Conservation (phyloP, 2,888 invertebrate species). For the Hyposoter didymator region DNA sequence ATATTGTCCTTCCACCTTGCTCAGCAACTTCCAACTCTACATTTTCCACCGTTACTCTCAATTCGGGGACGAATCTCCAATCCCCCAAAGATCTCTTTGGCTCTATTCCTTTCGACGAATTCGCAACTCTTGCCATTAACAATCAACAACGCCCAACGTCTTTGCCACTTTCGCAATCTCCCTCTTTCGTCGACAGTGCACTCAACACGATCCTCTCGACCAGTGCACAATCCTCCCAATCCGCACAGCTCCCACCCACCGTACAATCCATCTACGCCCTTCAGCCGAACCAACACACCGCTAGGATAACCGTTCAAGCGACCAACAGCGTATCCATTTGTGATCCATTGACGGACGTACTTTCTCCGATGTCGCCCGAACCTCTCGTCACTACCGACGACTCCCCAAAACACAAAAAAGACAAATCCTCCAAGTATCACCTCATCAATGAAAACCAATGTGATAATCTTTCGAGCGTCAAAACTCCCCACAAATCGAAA, state of each 20-base stretch:
- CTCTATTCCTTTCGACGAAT: conserved; percentile 82
- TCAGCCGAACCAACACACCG: conserved; percentile 73
- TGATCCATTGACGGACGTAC: conserved; percentile 71
- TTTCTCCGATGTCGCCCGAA: conserved; percentile 79
- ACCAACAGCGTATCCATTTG: conserved; percentile 75
- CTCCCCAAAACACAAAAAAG: conserved; percentile 81
- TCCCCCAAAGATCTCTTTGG: conserved; percentile 81
- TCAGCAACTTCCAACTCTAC: conserved; percentile 71
- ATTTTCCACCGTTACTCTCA: conserved; percentile 79
- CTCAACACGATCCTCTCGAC: conserved; percentile 72
- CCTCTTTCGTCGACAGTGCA: conserved; percentile 76
- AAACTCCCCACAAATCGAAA: conserved; percentile 78
- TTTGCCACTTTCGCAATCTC: conserved; percentile 78
- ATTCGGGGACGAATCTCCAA: conserved; percentile 72
- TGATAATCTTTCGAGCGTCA: conserved; percentile 80
- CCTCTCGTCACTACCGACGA: conserved; percentile 76
- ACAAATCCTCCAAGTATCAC: conserved; percentile 85
- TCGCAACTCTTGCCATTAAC: conserved; percentile 76
- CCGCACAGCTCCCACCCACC: conserved; percentile 59
- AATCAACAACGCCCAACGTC: conserved; percentile 78
- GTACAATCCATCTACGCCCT: conserved; percentile 67
- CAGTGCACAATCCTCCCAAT: conserved; percentile 67
- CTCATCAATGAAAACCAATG: conserved; percentile 85
- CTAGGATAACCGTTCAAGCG: conserved; percentile 74
- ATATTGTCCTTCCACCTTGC: conserved; percentile 32